Evolutionary conservation across 1,140 invertebrate species (phyloP), one percentile per base, ranked within the genome.

Genomic region (Bombus balteatus): DNA sequence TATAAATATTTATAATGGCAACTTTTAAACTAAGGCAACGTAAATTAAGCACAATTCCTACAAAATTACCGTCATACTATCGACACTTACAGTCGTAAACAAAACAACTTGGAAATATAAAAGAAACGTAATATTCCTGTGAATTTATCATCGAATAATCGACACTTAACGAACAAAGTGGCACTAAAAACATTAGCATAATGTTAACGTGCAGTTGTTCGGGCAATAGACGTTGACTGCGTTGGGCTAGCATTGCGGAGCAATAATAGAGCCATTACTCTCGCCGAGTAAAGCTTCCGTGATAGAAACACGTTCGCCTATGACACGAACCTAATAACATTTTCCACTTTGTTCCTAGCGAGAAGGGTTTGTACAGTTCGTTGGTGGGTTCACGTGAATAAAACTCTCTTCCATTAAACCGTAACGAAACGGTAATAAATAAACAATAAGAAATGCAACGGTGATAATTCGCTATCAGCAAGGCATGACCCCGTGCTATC

Each of bases 401-500:
- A 88, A 88, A 88, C 41, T 86, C 59, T 57, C 41, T 71, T 28
- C 6, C 66, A 70, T 79, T 71, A 47, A 85, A 4, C 62, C 66
- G 73, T 65, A 79, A 82, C 59, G 82, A 80, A 25, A 87, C 76
- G 85, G 83, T 89, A 83, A 88, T 88, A 88, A 89, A 91, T 91
- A 87, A 89, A 92, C 86, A 92, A 90, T 92, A 90, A 91, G 81
- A 76, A 91, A 88, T 87, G 83, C 66, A 73, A 57, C 34, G 78
- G n/a, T 71, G 89, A 93, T 92, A 93, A 87, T 59, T 85, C 75
- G 68, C 47, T 93, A 93, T 93, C 91, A 79, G 71, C 25, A 79
- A 92, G 91, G 87, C 91, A 88, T 85, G 92, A 93, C 92, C 92
- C 88, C 87, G 32, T 25, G 32, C 39, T 89, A 90, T 90, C 88